Conservation (phyloP, 2,113 vertebrate species). For the Malurus melanocephalus region DNA sequence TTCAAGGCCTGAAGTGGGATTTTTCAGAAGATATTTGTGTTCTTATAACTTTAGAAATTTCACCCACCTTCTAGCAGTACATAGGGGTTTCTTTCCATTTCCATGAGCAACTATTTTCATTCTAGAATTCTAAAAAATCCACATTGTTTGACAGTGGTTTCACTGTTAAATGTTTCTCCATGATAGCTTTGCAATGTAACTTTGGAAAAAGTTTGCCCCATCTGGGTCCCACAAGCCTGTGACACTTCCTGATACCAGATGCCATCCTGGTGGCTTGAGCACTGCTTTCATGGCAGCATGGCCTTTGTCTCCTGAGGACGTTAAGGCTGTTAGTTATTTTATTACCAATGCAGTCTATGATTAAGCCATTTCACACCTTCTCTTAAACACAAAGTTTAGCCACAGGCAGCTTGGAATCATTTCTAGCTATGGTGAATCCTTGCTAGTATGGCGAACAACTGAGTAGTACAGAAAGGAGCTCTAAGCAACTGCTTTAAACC, state of each 20-base stretch:
- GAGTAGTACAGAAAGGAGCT: not conserved
- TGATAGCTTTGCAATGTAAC: not conserved
- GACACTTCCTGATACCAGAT: not conserved
- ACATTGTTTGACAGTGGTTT: not conserved
- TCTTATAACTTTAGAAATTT: not conserved
- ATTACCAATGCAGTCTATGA: not conserved
- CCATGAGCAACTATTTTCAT: not conserved
- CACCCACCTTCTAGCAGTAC: not conserved
- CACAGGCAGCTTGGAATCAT: not conserved
- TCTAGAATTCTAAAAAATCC: not conserved
- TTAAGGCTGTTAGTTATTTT: not conserved
- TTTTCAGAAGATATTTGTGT: not conserved
- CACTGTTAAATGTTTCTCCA: not conserved
- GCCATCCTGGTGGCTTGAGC: not conserved
- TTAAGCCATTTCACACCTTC: not conserved
- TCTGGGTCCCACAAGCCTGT: not conserved
- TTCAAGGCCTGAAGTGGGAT: not conserved
- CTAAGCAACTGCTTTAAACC: not conserved
- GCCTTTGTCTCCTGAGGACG: not conserved
- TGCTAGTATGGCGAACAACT: not conserved
- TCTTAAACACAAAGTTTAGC: not conserved
- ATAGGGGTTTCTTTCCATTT: not conserved
- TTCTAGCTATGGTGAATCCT: rapidly evolving
- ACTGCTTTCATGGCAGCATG: rapidly evolving
- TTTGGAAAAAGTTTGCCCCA: not conserved